A percentile compares a stretch with the other conserved stretches of the same genome.
These are phyloP conservation scores for Emys orbicularis DNA, from an alignment of 2,797 vertebrate species.

Conservation along the genomic window DNA sequence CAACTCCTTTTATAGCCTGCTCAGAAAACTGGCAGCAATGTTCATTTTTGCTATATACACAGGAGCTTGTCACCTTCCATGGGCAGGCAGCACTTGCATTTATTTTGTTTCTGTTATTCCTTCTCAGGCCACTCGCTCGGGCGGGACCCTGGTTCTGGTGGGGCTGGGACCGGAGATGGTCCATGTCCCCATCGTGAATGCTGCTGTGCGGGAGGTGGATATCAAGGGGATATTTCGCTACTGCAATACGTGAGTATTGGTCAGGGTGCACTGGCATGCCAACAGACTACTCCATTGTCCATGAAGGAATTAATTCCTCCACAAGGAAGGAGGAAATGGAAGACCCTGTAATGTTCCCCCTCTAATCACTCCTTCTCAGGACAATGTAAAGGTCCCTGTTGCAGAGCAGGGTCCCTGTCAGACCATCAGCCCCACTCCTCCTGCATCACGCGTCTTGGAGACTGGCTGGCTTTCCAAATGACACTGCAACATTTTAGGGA, in stretches of 20 bases:
- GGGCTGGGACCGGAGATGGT: conserved; percentile 90
- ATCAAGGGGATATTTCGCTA: conserved; percentile 97
- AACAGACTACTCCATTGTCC: neutral
- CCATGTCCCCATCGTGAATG: conserved; percentile 88
- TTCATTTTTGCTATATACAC: neutral
- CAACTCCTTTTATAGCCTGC: neutral
- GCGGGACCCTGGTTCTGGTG: conserved; percentile 93
- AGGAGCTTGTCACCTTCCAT: neutral
- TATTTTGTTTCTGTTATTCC: neutral
- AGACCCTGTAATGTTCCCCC: neutral
- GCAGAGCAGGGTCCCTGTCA: neutral
- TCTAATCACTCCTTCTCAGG: neutral
- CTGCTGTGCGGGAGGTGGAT: conserved; percentile 91
- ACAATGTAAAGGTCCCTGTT: neutral
- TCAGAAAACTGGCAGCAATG: neutral
- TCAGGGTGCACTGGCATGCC: neutral
- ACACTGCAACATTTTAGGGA: neutral
- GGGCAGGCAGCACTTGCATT: neutral
- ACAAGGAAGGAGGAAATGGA: neutral
- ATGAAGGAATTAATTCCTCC: neutral
- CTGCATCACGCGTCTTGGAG: neutral
- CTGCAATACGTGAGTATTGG: conserved; percentile 92
- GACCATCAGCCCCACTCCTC: neutral
- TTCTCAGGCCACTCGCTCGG: conserved; percentile 90
- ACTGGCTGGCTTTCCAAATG: neutral